Evolutionary conservation across 2,888 invertebrate species (phyloP).

Genomic region (Schizotus pectinicornis): DNA sequence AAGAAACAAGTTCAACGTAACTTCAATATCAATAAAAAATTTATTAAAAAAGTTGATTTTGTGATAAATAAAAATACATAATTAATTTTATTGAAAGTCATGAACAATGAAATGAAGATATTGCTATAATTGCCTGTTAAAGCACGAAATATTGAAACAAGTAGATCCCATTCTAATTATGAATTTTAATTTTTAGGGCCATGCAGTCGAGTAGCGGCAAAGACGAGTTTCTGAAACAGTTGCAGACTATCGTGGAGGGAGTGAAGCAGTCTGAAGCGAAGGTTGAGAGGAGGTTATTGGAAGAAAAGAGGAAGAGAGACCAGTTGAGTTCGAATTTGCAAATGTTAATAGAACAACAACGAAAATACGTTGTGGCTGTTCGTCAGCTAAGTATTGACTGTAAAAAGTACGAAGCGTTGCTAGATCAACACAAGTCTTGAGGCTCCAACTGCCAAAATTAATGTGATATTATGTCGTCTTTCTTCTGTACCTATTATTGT

Average conservation of each 20-base stretch:
- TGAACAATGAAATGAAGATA: too few species aligned
- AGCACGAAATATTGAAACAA: too few species aligned
- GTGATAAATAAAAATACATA: too few species aligned
- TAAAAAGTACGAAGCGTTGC: constrained; percentile 66
- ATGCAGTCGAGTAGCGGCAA: constrained; percentile 80
- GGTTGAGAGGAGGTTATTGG: constrained; percentile 66
- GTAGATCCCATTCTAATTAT: too few species aligned
- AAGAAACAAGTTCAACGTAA: too few species aligned
- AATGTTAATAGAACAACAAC: constrained; percentile 71
- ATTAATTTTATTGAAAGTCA: too few species aligned
- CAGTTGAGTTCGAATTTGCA: constrained; percentile 67
- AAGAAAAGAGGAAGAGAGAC: constrained; percentile 71
- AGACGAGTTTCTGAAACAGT: constrained; percentile 89
- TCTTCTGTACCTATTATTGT: background rate
- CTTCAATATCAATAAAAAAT: too few species aligned
- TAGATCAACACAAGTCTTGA: constrained; percentile 13
- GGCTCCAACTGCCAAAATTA: background rate
- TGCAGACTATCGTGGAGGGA: constrained; percentile 87
- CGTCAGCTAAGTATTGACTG: constrained; percentile 79
- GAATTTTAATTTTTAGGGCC: constrained; percentile 75
- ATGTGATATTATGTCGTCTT: background rate
- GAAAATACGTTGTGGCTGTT: constrained; percentile 78
- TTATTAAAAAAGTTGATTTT: constrained; percentile 2
- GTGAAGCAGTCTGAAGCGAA: constrained; percentile 86
- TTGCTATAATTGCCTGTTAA: too few species aligned